phyloP scores from a whole-genome alignment of 2,888 invertebrate genomes.

The Lacanobia oleracea region DNA sequence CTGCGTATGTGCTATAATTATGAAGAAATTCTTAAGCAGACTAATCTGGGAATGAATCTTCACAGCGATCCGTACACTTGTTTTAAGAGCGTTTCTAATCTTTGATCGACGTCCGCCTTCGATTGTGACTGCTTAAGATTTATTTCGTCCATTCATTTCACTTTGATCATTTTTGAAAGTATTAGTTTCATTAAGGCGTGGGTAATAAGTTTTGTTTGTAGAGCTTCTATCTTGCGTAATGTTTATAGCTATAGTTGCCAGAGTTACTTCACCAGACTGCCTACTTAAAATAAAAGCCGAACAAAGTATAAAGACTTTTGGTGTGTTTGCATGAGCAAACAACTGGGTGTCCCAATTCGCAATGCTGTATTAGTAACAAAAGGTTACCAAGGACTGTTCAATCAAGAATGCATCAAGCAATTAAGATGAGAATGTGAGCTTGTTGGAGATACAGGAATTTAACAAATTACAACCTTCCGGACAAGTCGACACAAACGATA shows the following conservation, averaged over 20 bases:
- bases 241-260: conserved; percentile 61
- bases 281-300: conserved; percentile 53
- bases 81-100: conserved; percentile 75
- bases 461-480: conserved; percentile 73
- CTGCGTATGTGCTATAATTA: conserved; percentile 68
- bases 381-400: conserved; percentile 75
- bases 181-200: conserved; percentile 73
- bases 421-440: conserved; percentile 67
- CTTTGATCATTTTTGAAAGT: conserved; percentile 76
- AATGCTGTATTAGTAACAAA: conserved; percentile 55
- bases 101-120: conserved; percentile 69
- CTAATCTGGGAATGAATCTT: conserved; percentile 74
- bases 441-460: conserved; percentile 76
- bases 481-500: conserved; percentile 73
- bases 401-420: conserved; percentile 81
- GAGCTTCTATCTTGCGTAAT: conserved; percentile 68
- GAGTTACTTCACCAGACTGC: conserved; percentile 54
- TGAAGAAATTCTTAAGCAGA: conserved; percentile 70
- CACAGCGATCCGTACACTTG: conserved; percentile 67
- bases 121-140: conserved; percentile 73
- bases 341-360: conserved; percentile 48
- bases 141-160: conserved; percentile 70
- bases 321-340: conserved; percentile 38
- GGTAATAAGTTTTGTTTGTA: conserved; percentile 70
- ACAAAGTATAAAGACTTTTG: conserved; percentile 39